These are phyloP conservation scores for Protomyctophum bolini DNA, from an alignment of 2,113 vertebrate species.

Conservation along the genomic window DNA sequence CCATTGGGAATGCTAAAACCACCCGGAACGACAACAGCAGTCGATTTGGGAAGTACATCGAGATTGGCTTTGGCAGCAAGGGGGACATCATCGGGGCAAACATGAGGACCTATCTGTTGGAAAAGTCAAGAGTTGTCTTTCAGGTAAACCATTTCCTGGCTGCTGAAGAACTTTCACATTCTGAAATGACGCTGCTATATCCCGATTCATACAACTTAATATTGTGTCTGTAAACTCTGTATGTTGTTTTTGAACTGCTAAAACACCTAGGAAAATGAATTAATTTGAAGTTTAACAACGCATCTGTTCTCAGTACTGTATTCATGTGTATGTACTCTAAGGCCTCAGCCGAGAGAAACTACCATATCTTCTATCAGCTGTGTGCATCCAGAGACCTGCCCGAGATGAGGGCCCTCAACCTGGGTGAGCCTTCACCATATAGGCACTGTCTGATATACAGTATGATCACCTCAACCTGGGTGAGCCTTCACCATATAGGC, in stretches of 20 bases:
- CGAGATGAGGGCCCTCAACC: slow-evolving; percentile 74
- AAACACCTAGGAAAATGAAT: too few relatives aligned
- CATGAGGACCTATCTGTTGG: slow-evolving; percentile 83
- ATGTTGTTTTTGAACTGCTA: not conserved
- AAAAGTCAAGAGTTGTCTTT: slow-evolving; percentile 85
- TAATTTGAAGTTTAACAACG: too few relatives aligned
- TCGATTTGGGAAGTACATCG: slow-evolving; percentile 84
- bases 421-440: slow-evolving; percentile 66
- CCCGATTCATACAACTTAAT: not conserved
- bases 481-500: slow-evolving; percentile 59
- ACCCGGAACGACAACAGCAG: slow-evolving; percentile 85
- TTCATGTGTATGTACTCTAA: slow-evolving; percentile 25
- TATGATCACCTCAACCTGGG: slow-evolving; percentile 62
- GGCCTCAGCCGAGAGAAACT: slow-evolving; percentile 80
- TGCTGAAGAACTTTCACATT: not conserved
- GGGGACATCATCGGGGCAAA: slow-evolving; percentile 79
- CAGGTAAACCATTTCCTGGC: slow-evolving; percentile 65
- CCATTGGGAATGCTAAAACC: slow-evolving; percentile 85
- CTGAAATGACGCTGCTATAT: not conserved
- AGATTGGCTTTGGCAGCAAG: slow-evolving; percentile 77
- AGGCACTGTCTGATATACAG: too few relatives aligned
- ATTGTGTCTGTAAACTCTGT: not conserved
- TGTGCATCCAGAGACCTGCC: slow-evolving; percentile 77
- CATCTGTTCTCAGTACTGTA: not conserved
- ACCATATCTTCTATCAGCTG: slow-evolving; percentile 84